Evolutionary conservation across 2,888 invertebrate species (phyloP).

Genomic region (Balanococcus diminutus): DNA sequence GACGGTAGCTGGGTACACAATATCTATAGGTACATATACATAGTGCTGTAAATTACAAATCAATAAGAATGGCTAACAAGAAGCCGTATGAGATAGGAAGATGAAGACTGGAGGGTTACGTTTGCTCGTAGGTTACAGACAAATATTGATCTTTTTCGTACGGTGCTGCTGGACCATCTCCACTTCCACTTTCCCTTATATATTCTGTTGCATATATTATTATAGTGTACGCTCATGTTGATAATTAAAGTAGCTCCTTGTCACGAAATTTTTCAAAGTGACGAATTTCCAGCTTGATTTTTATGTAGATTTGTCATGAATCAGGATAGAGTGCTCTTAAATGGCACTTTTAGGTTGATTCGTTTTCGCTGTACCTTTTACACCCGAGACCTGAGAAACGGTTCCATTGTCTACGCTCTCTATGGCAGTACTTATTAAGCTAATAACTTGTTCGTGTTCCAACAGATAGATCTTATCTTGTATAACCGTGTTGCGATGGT

Average conservation of each 20-base stretch:
- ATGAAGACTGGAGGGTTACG: background rate
- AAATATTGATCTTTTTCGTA: background rate
- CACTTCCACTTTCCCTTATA: background rate
- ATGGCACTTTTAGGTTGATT: too few species aligned
- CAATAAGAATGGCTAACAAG: background rate
- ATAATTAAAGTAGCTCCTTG: background rate
- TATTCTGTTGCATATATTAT: background rate
- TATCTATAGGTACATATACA: background rate
- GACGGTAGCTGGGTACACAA: background rate
- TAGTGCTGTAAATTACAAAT: background rate
- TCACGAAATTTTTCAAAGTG: background rate
- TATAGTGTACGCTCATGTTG: background rate
- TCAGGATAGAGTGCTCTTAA: too few species aligned
- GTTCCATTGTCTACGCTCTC: background rate
- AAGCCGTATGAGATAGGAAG: background rate
- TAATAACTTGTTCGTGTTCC: background rate
- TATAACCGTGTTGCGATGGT: background rate
- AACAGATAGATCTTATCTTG: conserved; percentile 3
- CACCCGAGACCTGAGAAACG: background rate
- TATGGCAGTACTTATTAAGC: background rate
- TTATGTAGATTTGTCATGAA: too few species aligned
- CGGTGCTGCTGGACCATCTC: conserved; percentile 1
- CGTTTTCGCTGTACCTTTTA: too few species aligned
- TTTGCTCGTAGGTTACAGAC: background rate
- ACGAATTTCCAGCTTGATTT: too few species aligned